A percentile compares a stretch with the other conserved stretches of the same genome.
Evolutionary conservation across 1,140 invertebrate genomes (phyloP).

Genomic region (Hetaerina americana): DNA sequence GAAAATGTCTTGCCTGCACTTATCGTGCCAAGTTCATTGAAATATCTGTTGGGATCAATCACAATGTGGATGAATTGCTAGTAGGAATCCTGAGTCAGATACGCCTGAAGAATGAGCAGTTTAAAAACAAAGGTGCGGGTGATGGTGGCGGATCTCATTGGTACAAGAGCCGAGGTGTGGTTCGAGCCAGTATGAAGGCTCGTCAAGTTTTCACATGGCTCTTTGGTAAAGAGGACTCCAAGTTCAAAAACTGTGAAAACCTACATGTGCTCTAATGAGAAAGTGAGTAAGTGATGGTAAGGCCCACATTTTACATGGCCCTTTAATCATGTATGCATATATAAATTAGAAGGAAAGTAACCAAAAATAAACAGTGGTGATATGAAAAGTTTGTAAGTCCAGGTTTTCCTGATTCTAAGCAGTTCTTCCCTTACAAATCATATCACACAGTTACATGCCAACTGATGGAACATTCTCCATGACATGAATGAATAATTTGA

Average conservation of each 20-base stretch:
- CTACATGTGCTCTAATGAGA: constrained; percentile 57
- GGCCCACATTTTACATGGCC: too few species aligned
- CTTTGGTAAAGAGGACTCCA: constrained; percentile 76
- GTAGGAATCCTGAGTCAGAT: constrained; percentile 73
- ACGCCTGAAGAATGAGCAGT: constrained; percentile 49
- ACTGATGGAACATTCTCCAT: neutral
- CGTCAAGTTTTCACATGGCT: constrained; percentile 80
- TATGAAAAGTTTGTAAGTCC: neutral
- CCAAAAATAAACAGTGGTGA: neutral
- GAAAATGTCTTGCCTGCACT: constrained; percentile 71
- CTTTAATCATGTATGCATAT: too few species aligned
- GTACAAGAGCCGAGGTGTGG: constrained; percentile 70
- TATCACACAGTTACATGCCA: neutral
- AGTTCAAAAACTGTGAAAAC: constrained; percentile 84
- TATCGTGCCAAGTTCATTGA: constrained; percentile 79
- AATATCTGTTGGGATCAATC: constrained; percentile 79
- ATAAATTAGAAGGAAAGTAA: too few species aligned
- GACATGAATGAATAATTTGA: neutral
- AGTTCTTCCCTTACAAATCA: neutral
- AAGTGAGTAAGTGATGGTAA: neutral
- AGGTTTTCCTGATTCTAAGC: neutral
- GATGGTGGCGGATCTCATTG: constrained; percentile 43
- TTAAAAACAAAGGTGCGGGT: constrained; percentile 29
- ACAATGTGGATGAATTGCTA: constrained; percentile 76
- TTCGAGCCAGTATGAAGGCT: constrained; percentile 74